Evolutionary conservation across 2,888 invertebrate species (phyloP).

Genomic region (Clistopyga incitator): DNA sequence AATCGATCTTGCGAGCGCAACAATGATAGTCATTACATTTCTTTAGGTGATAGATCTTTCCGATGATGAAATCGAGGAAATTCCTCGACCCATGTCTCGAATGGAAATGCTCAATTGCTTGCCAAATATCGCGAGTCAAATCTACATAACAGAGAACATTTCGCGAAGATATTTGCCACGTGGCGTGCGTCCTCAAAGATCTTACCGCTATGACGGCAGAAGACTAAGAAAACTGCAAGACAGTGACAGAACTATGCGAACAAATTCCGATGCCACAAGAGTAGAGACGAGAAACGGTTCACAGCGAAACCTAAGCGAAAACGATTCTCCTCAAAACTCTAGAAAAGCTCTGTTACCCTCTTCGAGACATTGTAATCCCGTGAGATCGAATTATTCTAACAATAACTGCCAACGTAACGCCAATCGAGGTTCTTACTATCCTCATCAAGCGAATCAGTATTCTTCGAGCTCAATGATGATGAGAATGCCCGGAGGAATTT

Average conservation of each 20-base stretch:
- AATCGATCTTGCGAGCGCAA: too few relatives aligned
- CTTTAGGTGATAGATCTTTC: slow-evolving; percentile 81
- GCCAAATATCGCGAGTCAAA: slow-evolving; percentile 77
- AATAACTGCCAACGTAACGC: slow-evolving; percentile 9
- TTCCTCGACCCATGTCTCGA: slow-evolving; percentile 76
- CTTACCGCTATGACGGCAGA: slow-evolving; percentile 74
- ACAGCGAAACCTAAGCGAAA: slow-evolving; percentile 6
- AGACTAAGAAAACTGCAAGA: slow-evolving; percentile 69
- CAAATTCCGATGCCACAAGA: not conserved
- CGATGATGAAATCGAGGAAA: slow-evolving; percentile 81
- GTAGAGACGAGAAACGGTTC: slow-evolving; percentile 21
- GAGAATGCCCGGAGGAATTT: slow-evolving; percentile 31
- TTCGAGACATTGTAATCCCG: slow-evolving; percentile 43
- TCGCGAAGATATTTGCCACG: slow-evolving; percentile 77
- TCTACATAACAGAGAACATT: slow-evolving; percentile 72
- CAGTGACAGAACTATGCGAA: slow-evolving; percentile 58
- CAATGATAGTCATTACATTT: not conserved
- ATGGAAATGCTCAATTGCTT: slow-evolving; percentile 81
- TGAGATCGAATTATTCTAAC: slow-evolving; percentile 3
- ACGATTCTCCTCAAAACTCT: slow-evolving; percentile 23
- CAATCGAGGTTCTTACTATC: not conserved
- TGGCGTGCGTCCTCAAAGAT: slow-evolving; percentile 75
- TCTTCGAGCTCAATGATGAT: slow-evolving; percentile 23
- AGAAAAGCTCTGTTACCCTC: slow-evolving; percentile 40
- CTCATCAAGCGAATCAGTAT: slow-evolving; percentile 21